phyloP scores from a whole-genome alignment of 2,113 vertebrate species.

The Albula glossodonta region DNA sequence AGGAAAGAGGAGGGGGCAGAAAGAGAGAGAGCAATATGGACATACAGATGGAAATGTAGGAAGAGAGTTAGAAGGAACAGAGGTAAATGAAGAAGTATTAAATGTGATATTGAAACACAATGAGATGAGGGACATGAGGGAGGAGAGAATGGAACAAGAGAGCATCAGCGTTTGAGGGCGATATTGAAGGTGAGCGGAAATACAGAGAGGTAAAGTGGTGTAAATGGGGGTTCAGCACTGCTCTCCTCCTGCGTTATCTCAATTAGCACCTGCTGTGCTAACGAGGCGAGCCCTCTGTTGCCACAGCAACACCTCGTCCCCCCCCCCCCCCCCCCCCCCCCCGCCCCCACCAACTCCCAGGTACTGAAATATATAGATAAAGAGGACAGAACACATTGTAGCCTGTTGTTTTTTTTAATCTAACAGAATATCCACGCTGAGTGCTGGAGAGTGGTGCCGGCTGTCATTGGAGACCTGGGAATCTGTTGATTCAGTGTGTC shows the following conservation, averaged over 20 bases:
- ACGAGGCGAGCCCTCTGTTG: neutral
- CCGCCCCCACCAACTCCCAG: neutral
- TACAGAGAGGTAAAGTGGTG: neutral
- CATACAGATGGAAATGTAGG: neutral
- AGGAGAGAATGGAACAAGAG: neutral
- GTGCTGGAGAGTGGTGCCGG: neutral
- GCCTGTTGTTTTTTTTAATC: neutral
- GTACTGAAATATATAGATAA: slow-evolving; percentile 2
- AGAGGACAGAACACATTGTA: neutral
- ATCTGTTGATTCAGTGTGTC: neutral
- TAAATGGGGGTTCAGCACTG: neutral
- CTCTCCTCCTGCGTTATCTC: slow-evolving; percentile 7
- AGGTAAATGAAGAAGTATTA: neutral
- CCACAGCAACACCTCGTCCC: slow-evolving; percentile 4
- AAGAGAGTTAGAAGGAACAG: neutral
- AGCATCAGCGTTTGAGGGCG: neutral
- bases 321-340: neutral
- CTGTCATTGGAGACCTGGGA: neutral
- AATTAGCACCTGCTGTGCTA: slow-evolving; percentile 20
- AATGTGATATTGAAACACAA: neutral
- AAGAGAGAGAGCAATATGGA: neutral
- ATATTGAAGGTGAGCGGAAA: neutral
- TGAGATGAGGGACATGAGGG: slow-evolving; percentile 44
- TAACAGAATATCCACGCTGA: neutral
- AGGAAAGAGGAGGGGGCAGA: neutral